phyloP scores from a whole-genome alignment of 2,888 invertebrate species.

The Ecliptopera silaceata region DNA sequence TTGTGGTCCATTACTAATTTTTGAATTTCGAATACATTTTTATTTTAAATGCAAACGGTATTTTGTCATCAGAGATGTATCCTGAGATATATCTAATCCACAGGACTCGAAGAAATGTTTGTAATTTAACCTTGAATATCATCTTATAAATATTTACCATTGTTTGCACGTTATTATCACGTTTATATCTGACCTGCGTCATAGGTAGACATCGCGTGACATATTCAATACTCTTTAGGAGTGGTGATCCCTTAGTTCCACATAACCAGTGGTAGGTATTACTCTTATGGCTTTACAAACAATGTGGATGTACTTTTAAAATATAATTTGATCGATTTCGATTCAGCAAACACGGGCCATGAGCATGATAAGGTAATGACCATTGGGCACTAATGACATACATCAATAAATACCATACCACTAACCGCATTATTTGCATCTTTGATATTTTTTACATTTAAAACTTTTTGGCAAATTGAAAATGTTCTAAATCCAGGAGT shows the following conservation, averaged over 20 bases:
- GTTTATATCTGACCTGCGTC: constrained; percentile 17
- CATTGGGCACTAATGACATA: no score
- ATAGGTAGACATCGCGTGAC: constrained; percentile 25
- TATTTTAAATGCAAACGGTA: background rate
- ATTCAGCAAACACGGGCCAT: background rate
- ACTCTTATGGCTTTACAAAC: background rate
- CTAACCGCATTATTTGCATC: no score
- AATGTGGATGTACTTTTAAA: background rate
- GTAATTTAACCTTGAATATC: constrained; percentile 13
- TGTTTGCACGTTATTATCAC: constrained; percentile 6
- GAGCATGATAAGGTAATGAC: background rate
- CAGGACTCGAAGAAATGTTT: background rate
- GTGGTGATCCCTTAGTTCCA: no score
- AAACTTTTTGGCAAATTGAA: background rate
- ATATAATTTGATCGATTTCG: no score
- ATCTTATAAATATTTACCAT: background rate
- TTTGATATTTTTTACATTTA: no score
- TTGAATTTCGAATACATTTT: background rate
- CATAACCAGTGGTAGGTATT: no score
- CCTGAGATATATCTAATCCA: constrained; percentile 5
- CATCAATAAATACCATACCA: no score
- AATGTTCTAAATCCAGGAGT: background rate
- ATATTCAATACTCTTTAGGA: no score
- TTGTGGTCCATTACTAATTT: background rate
- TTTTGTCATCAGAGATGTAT: constrained; percentile 5